Evolutionary conservation across 1,140 invertebrate genomes (phyloP).

Genomic region (Sarcophaga peregrina): DNA sequence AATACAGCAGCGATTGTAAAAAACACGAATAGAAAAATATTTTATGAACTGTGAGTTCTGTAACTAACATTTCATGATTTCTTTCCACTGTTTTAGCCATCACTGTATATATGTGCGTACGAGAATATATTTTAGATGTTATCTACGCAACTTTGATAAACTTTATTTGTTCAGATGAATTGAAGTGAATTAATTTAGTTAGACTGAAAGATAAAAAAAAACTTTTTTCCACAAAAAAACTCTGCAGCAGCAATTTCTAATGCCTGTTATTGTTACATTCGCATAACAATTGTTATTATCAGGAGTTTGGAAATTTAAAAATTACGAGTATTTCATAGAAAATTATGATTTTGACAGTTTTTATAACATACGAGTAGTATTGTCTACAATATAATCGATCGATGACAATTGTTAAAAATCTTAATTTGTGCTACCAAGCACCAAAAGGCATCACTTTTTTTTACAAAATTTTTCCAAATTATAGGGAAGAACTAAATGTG

Average conservation of each 20-base stretch:
- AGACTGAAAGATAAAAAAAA: background rate
- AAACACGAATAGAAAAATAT: too few relatives aligned
- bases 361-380: background rate
- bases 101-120: too few relatives aligned
- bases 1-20: too few relatives aligned
- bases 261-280: background rate
- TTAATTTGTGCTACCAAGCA: background rate
- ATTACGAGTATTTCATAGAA: too few relatives aligned
- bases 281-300: background rate
- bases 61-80: too few relatives aligned
- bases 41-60: too few relatives aligned
- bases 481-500: too few relatives aligned
- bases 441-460: too few relatives aligned
- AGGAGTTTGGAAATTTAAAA: background rate
- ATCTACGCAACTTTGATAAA: background rate
- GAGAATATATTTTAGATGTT: background rate
- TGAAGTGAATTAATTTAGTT: background rate
- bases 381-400: background rate
- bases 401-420: slow-evolving; percentile 2
- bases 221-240: background rate
- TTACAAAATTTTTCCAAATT: too few relatives aligned
- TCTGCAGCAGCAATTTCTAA: slow-evolving; percentile 2
- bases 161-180: background rate
- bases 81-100: too few relatives aligned
- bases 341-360: slow-evolving; percentile 34